A percentile compares a stretch with the other conserved stretches of the same genome.
These are phyloP conservation scores for Pocillopora grandis DNA, from an alignment of 92 coral and sea anemone genomes.

Conservation along the genomic window DNA sequence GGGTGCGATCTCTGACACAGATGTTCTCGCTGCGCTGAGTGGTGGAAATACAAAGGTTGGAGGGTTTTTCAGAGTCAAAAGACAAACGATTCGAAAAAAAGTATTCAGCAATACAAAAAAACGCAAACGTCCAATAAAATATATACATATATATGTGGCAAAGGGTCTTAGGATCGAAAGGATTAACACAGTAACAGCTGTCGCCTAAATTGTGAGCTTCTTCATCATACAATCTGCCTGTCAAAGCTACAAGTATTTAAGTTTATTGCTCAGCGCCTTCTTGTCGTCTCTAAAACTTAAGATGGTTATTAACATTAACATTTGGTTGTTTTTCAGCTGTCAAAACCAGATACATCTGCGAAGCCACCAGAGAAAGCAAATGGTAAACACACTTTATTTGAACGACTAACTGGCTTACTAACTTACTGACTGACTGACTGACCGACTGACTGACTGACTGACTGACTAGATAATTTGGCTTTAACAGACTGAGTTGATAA, in stretches of 20 bases:
- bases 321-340: constrained; percentile 4
- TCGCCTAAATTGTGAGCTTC: too few species aligned
- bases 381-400: neutral
- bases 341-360: constrained; percentile 7
- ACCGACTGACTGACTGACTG: neutral
- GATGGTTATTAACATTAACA: neutral
- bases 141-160: too few species aligned
- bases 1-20: constrained; percentile 54
- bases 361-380: neutral
- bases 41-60: constrained; percentile 47
- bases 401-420: neutral
- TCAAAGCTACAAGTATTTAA: too few species aligned
- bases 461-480: neutral
- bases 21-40: constrained; percentile 63
- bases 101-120: too few species aligned
- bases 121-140: too few species aligned
- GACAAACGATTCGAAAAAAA: neutral
- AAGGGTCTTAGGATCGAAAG: too few species aligned
- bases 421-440: neutral
- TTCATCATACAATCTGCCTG: too few species aligned
- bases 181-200: too few species aligned
- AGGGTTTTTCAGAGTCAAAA: neutral
- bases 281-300: neutral
- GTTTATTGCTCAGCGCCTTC: too few species aligned
- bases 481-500: too few species aligned